Evolutionary conservation across 2,797 vertebrate genomes (phyloP), one percentile per base, ranked within the genome.

Genomic region (Tamandua tetradactyla): DNA sequence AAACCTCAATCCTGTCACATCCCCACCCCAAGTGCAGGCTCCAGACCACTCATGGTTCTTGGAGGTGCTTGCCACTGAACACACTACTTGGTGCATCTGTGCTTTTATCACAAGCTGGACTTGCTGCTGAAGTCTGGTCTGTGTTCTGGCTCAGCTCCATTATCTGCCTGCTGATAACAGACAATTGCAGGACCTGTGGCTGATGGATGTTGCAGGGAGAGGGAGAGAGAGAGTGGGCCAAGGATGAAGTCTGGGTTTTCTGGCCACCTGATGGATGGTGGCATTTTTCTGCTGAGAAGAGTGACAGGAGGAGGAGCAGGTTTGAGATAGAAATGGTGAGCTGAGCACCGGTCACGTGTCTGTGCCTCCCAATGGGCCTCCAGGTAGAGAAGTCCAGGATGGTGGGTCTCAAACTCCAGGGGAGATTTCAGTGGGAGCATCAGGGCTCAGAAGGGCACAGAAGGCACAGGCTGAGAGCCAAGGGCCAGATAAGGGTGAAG

Each of bases 311-410:
- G 55, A 22, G 30, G 30, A 27, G 7, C 20, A 32, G 13, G 47
- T 40, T 35, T 14, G 20, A 27, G 66, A 78, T 66, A 30, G 6
- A 0, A 35, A 10, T 1, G 1, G 1, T 1, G 17, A 37, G 61
- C 35, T 10, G 37, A 11, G 72, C 37, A 3, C 59, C 23, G 35
- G 68, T 6, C 23, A 0, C 0, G 0, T 18, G 7, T 1, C 72
- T 57, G 12, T 62, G 14, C 42, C 0, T 64, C 25, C 23, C 64
- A 3, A 3, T 1, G n/a, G n/a, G 3, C 14, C 1, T 4, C 32
- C n/a, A 0, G 15, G 42, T 4, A 25, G 64, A 15, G 14, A n/a
- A 3, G 74, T 23, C 9, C 9, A 13, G 49, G 66, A 1, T 2
- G 2, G 4, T 5, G 22, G 35, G 11, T 32, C n/a, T 47, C 32